Base-by-base conservation (phyloP, 2,797 vertebrate species). In the Thamnophis elegans region DNA sequence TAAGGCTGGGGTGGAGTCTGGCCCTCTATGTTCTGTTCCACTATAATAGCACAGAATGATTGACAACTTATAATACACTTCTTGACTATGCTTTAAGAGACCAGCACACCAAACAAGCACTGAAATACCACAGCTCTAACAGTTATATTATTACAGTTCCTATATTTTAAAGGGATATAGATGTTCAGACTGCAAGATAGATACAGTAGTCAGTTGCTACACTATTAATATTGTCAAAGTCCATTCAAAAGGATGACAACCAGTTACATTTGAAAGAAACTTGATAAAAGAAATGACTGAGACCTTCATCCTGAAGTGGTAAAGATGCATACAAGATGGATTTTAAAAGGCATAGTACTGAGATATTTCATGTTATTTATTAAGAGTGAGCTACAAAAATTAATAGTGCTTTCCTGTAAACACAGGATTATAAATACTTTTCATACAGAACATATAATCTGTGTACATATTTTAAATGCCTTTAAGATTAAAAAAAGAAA, bases 401-500 rank as follows among this genome's bases (percentile, higher is more conserved):
- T 54, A 13, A 89, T 60, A 89, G 28, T 28, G 16, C n/a, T 60
- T 26, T n/a, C 22, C 85, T 88, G 32, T 88, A 91, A 91, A 91
- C 28, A 68, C 53, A 3, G 10, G 60, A 47, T 26, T 89, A 22
- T 60, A 89, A 51, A 16, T 82, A 26, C 32, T 89, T 92, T 92
- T 51, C 60, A 88, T 59, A 47, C 20, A 85, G 55, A 18, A 78
- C 54, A 59, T 88, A 82, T 59, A 36, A 51, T 20, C 28, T 88
- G 5, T 7, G n/a, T 26, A 87, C 18, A n/a, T 32, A 26, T 26
- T 89, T 89, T 32, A 16, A 65, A 28, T n/a, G 73, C n/a, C 88
- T 65, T 2, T 32, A 11, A 93, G 6, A 68, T 87, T 68, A 54
- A 11, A 28, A 92, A 92, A 94, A 28, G 14, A 87, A 94, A 51